Conservation (phyloP, 1,140 invertebrate species). For the Papilio polyxenes region DNA sequence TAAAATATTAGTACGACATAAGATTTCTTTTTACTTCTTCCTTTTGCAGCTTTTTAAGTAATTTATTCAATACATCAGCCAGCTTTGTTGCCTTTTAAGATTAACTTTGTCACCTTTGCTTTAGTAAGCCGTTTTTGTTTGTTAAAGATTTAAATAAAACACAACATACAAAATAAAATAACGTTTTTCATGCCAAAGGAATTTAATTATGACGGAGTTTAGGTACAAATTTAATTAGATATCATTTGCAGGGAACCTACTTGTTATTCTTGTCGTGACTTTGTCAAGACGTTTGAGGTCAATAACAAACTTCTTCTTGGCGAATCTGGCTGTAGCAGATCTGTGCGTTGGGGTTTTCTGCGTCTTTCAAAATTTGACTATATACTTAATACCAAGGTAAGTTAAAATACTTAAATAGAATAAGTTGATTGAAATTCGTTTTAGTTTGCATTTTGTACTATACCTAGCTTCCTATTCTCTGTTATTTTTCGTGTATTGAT, state of each 20-base stretch:
- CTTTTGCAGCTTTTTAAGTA: not conserved
- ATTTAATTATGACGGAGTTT: not conserved
- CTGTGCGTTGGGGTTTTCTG: conserved; percentile 93
- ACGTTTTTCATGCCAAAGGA: not conserved
- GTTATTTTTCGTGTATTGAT: too few species aligned
- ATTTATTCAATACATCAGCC: not conserved
- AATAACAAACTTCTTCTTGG: conserved; percentile 92
- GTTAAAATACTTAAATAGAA: conserved; percentile 38
- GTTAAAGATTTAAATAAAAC: not conserved
- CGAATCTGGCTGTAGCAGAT: conserved; percentile 91
- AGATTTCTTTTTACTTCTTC: not conserved
- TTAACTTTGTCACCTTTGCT: not conserved
- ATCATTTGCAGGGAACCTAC: conserved; percentile 86
- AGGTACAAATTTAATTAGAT: conserved; percentile 25
- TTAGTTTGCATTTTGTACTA: not conserved
- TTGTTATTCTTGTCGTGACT: conserved; percentile 91
- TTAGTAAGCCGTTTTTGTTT: not conserved
- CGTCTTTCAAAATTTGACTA: conserved; percentile 90
- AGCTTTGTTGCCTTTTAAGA: not conserved
- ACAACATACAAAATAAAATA: not conserved
- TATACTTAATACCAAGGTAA: conserved; percentile 87
- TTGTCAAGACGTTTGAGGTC: conserved; percentile 88
- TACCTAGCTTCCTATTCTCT: too few species aligned
- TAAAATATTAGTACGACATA: not conserved
- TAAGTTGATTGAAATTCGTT: not conserved